These are phyloP conservation scores for Colossoma macropomum DNA, from an alignment of 2,113 vertebrate species.

Conservation along the genomic window DNA sequence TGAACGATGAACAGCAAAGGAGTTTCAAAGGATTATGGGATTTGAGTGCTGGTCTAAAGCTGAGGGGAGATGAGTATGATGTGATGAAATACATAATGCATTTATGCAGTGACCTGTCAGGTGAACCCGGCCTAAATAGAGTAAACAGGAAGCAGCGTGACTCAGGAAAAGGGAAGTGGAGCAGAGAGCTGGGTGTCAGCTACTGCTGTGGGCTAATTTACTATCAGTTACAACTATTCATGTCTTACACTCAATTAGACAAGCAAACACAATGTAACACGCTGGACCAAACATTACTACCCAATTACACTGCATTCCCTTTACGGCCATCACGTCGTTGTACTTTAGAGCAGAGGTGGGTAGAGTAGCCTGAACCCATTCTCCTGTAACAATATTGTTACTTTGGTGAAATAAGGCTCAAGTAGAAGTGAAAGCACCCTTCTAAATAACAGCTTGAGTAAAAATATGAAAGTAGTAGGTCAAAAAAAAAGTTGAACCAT, in stretches of 20 bases:
- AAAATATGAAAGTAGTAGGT: no score
- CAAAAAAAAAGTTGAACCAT: no score
- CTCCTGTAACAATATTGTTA: background rate
- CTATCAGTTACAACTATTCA: slow-evolving; percentile 9
- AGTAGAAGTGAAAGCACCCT: background rate
- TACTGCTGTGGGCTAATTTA: slow-evolving; percentile 32
- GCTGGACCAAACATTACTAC: slow-evolving; percentile 2
- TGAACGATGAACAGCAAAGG: slow-evolving; percentile 41
- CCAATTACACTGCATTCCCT: background rate
- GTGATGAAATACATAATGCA: slow-evolving; percentile 61
- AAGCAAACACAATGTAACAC: slow-evolving; percentile 1
- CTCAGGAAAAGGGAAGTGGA: slow-evolving; percentile 25
- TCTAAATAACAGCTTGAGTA: no score
- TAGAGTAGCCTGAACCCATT: background rate
- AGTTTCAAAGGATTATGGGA: slow-evolving; percentile 58
- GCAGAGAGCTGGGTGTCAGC: slow-evolving; percentile 8
- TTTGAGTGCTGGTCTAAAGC: slow-evolving; percentile 46
- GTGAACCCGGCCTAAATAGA: slow-evolving; percentile 50
- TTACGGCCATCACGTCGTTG: background rate
- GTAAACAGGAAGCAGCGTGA: slow-evolving; percentile 50
- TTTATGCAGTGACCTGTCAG: slow-evolving; percentile 55
- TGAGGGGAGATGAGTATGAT: slow-evolving; percentile 51
- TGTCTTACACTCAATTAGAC: slow-evolving; percentile 8
- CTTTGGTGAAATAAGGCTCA: no score
- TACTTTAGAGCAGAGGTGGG: background rate